Base-by-base conservation (phyloP, 1,140 invertebrate species). In the Scaptomyza pallida region DNA sequence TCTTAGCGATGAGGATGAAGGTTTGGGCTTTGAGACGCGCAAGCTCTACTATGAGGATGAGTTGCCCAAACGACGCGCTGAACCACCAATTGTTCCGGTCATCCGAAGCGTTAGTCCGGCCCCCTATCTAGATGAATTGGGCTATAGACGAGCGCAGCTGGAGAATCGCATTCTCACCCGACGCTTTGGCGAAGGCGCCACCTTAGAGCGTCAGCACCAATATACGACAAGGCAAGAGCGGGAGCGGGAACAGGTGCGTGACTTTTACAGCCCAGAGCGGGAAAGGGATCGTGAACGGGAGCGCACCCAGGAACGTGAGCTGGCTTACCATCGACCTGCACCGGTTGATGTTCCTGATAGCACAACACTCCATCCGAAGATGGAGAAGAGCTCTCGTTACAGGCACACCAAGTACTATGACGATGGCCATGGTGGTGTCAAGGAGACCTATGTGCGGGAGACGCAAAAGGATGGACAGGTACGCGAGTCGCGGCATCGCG, bases 1-100 rank as follows among this genome's bases (percentile, higher is more conserved):
- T 48, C 61, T 89, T 0, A 91, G 90, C 56, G 95, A 96, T 89
- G 95, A 95, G 89, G 95, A 96, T 75, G 95, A 96, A 89, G 95
- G 95, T 0, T 85, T 96, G 0, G 95, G 95, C 6, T 93, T 95
- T 23, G 95, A 95, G 76, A 93, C 93, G 12, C 74, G 78, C 91
- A 90, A 89, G 73, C 30, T 77, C 0, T 90, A 82, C 55, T 86
- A 89, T 21, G 90, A 91, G 33, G 88, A 91, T 37, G 89, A 91
- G 26, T 91, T 75, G 10, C 40, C 62, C 80, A 92, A 78, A 67
- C 45, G 69, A 5, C 54, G 69, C 1, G 54, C 78, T 5, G 90
- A 91, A 30, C 81, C 89, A 5, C 90, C 90, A 5, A 91, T 91
- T 50, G 81, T 91, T 21, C 90, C 90, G 5, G 75, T 89, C 8